Evolutionary conservation across 2,113 vertebrate species (phyloP).

Genomic region (Xiphorhynchus elegans): DNA sequence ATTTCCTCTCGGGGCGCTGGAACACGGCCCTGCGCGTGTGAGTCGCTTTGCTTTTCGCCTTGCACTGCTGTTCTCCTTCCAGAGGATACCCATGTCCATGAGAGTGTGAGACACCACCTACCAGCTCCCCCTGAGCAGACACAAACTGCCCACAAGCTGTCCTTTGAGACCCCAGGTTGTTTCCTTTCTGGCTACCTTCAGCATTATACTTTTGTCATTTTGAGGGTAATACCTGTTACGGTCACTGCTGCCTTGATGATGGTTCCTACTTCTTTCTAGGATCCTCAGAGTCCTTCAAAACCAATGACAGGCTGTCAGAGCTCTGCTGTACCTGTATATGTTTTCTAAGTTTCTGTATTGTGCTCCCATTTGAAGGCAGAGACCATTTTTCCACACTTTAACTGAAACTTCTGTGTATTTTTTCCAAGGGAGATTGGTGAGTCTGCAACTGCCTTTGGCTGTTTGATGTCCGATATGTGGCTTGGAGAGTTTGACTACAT

Average conservation of each 20-base stretch:
- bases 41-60: background rate
- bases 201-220: background rate
- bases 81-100: rapidly evolving
- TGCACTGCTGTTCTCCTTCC: rapidly evolving
- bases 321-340: rapidly evolving
- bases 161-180: background rate
- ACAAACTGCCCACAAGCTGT: background rate
- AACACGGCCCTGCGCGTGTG: slow-evolving; percentile 73
- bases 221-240: background rate
- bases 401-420: background rate
- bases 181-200: background rate
- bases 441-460: slow-evolving; percentile 74
- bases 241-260: rapidly evolving
- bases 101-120: background rate
- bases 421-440: slow-evolving; percentile 57
- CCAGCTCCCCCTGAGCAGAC: background rate
- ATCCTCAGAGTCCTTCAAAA: background rate
- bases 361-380: background rate
- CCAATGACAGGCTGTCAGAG: background rate
- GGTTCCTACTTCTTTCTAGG: background rate
- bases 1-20: slow-evolving; percentile 78
- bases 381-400: background rate
- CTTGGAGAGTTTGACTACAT: slow-evolving; percentile 72
- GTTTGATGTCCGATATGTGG: slow-evolving; percentile 83
- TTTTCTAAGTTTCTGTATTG: background rate